Conservation (phyloP, 1,140 invertebrate species). For the Drosophila saltans region DNA sequence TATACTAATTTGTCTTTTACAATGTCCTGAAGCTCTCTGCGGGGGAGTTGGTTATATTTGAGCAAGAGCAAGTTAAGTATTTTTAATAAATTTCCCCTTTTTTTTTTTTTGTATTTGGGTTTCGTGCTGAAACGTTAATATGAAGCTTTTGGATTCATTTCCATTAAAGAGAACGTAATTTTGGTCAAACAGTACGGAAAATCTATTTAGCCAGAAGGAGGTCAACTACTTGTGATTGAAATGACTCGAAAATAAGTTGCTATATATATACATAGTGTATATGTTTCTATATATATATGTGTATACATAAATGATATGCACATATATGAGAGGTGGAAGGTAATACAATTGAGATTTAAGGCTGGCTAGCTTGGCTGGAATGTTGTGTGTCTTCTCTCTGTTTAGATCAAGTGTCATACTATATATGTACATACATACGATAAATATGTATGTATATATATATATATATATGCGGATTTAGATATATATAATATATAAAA, state of each 20-base stretch:
- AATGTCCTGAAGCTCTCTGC: neutral
- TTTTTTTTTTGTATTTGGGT: neutral
- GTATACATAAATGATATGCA: no score
- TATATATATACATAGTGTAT: no score
- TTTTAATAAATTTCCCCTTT: neutral
- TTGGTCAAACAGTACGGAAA: neutral
- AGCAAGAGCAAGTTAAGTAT: neutral
- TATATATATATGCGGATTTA: neutral
- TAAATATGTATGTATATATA: slow-evolving; percentile 6
- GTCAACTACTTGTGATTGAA: neutral
- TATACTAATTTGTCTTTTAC: neutral
- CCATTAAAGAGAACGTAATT: neutral
- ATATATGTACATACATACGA: neutral
- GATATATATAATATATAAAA: slow-evolving; percentile 6
- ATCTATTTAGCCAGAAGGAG: neutral
- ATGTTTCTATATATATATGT: no score
- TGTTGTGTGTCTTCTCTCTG: slow-evolving; percentile 1
- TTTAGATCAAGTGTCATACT: neutral
- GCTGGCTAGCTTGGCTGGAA: neutral
- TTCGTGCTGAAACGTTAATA: neutral
- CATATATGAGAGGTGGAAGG: neutral
- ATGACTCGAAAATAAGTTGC: neutral
- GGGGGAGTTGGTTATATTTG: neutral
- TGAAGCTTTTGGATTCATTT: slow-evolving; percentile 3
- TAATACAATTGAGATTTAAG: neutral